These are phyloP conservation scores for Oncorhynchus keta DNA, from an alignment of 2,113 vertebrate species.

Conservation along the genomic window DNA sequence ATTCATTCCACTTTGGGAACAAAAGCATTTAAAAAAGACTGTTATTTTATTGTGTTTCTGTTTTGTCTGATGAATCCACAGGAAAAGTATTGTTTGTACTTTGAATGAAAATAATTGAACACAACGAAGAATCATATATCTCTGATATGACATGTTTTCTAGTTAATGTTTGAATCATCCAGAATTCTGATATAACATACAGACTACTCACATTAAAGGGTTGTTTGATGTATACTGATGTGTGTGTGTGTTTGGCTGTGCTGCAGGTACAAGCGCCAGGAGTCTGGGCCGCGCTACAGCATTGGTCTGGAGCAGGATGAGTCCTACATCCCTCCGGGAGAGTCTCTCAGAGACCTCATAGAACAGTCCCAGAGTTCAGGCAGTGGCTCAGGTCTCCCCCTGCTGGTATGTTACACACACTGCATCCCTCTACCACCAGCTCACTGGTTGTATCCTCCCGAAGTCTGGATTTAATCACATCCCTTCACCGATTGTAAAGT, in stretches of 20 bases:
- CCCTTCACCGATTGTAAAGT: too few species aligned
- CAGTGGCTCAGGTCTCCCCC: slow-evolving; percentile 96
- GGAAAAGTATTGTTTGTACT: too few species aligned
- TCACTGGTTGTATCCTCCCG: background rate
- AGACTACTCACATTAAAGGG: too few species aligned
- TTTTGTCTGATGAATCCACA: too few species aligned
- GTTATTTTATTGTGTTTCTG: too few species aligned
- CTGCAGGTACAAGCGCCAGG: slow-evolving; percentile 87
- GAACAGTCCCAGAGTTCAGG: slow-evolving; percentile 97
- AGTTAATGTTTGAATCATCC: background rate
- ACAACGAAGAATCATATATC: too few species aligned
- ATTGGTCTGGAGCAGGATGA: slow-evolving; percentile 93
- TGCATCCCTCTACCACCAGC: slow-evolving; percentile 16
- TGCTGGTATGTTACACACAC: slow-evolving; percentile 82
- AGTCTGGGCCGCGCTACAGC: slow-evolving; percentile 85
- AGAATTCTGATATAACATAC: too few species aligned
- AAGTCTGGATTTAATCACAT: too few species aligned
- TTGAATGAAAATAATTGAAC: too few species aligned
- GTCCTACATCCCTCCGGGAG: slow-evolving; percentile 89
- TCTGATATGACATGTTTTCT: too few species aligned
- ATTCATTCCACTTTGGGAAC: too few species aligned
- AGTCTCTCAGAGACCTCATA: slow-evolving; percentile 92
- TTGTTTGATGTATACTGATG: background rate
- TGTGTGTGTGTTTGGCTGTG: background rate
- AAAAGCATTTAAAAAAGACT: too few species aligned